Evolutionary conservation across 2,888 invertebrate species (phyloP).

Genomic region (Heliconius sara): DNA sequence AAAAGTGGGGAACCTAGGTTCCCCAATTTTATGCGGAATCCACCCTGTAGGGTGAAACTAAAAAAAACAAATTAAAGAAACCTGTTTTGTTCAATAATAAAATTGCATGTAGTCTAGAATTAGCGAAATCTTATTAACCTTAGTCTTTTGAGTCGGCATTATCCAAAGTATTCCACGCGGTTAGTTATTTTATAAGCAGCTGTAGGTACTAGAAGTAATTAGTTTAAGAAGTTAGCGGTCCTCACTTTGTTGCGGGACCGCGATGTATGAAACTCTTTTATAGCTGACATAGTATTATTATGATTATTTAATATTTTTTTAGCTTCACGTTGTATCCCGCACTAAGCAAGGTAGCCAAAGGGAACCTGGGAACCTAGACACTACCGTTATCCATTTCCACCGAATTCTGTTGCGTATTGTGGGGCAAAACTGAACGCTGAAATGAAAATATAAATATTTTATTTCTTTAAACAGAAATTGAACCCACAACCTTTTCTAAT

Average conservation of each 20-base stretch:
- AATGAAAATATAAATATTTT: no score
- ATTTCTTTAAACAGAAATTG: no score
- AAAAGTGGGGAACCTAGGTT: background rate
- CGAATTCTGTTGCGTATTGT: no score
- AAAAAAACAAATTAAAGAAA: background rate
- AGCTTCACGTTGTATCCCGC: no score
- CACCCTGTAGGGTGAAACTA: no score
- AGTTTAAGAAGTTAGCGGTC: conserved; percentile 36
- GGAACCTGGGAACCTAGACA: no score
- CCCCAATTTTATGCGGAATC: background rate
- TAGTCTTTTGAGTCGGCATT: conserved; percentile 30
- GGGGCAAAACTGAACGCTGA: no score
- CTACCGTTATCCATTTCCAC: no score
- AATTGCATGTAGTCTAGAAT: conserved; percentile 13
- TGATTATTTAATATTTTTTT: conserved; percentile 12
- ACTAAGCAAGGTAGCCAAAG: no score
- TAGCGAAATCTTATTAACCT: conserved; percentile 27
- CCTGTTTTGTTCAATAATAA: background rate
- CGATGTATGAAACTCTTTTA: conserved; percentile 28
- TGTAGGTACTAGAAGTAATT: conserved; percentile 27
- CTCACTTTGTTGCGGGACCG: conserved; percentile 16
- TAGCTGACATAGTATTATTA: conserved; percentile 10
- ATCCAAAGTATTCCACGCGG: conserved; percentile 28
- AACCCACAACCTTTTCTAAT: no score
- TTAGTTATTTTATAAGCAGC: conserved; percentile 27